Base-by-base conservation (phyloP, 1,140 invertebrate species). In the Paralvinella palmiformis region DNA sequence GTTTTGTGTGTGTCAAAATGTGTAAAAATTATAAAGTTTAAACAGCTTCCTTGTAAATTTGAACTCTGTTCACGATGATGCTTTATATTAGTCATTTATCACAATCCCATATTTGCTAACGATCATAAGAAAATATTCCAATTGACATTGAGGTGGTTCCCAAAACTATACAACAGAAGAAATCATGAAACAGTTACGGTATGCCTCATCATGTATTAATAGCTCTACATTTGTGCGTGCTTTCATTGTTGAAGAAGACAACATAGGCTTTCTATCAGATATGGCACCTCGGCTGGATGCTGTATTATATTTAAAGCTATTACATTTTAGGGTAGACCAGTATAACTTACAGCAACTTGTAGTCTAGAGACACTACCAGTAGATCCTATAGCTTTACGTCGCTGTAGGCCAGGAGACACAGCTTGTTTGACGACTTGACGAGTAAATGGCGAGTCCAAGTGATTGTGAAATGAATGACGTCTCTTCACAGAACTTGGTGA, bases 371-470 rank as follows among this genome's bases (percentile, higher is more conserved):
- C 22, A 32, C 22, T 24, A 29, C 55, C 35, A 20, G 22, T 32
- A 32, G 55, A 13, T 20, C 27, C n/a, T n/a, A n/a, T 32, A 10
- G 13, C 27, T 33, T 32, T 27, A 13, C 5, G n/a, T 13, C 33
- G 55, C 27, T 22, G 1, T n/a, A 27, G 13, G 35, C 67, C 27
- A 31, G 64, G 52, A n/a, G 66, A 67, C 36, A 22, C 37, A 27
- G 45, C 32, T 27, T 56, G 31, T 57, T 68, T 68, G 35, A 68
- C 64, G 7, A 68, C 65, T n/a, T 68, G 59, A 63, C 67, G 60
- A 2, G 60, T 57, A 61, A 68, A 68, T 22, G 67, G 58, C 36
- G 59, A 63, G 33, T 68, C 67, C 3, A 55, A 15, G 36, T 33
- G 56, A 10, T 17, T 6, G 13, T 33, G 32, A 20, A 52, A 24